Conservation (phyloP, 2,888 invertebrate species). For the Phorcus lineatus region DNA sequence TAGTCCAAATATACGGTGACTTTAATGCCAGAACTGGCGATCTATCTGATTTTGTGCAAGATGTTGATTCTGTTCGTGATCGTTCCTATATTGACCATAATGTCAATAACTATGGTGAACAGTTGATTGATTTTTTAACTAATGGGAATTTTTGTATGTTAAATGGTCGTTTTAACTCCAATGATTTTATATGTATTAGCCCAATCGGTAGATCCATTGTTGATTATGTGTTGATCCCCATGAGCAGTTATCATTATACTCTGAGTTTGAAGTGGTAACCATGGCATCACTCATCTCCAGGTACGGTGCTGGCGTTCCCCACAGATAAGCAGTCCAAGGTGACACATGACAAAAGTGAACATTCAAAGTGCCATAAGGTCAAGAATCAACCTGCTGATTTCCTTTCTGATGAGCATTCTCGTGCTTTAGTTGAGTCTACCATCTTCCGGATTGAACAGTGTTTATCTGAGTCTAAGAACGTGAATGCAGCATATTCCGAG, state of each 20-base stretch:
- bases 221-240: background rate
- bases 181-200: background rate
- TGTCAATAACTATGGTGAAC: background rate
- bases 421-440: no score
- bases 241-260: background rate
- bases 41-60: background rate
- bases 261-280: background rate
- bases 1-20: background rate
- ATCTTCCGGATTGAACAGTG: no score
- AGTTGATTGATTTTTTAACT: background rate
- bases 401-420: no score
- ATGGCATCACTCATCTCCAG: background rate
- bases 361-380: no score
- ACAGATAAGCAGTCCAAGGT: no score
- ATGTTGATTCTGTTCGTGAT: background rate
- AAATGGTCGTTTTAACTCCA: background rate
- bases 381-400: no score
- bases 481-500: no score
- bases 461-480: no score
- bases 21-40: background rate
- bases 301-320: no score
- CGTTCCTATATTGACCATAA: background rate
- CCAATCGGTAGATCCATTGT: background rate
- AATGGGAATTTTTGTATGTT: background rate
- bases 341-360: no score